Evolutionary conservation across 2,113 vertebrate genomes (phyloP), one percentile per base, ranked within the genome.

Genomic region (Dromas ardeola): DNA sequence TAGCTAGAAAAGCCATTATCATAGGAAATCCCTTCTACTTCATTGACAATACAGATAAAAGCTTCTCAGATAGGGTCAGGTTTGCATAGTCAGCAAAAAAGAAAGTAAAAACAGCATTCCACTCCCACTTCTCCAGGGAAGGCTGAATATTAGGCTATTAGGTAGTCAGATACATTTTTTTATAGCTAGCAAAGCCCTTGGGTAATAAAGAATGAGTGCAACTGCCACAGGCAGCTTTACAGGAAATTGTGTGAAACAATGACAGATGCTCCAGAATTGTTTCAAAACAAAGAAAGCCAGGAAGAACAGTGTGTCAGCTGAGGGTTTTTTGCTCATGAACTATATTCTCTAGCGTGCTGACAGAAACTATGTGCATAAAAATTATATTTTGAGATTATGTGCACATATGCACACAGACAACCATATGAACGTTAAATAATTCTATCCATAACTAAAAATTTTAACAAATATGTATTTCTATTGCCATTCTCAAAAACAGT

Each of bases 131-230:
- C 96, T 97, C 97, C 92, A 88, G 95, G 97, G 93, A 97, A 96
- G 72, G 81, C 83, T 93, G 95, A 85, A 71, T 71, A 97, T 95
- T 95, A 97, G 96, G 96, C 97, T 96, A 90, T 96, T 96, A 97
- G 97, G 97, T 91, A 98, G 97, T 96, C 96, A 97, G 96, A 97
- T 86, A 97, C 76, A 94, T 96, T 97, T 97, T 98, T 98, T 98
- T 97, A 97, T 94, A 96, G 95, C 88, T 92, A 94, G 95, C 95
- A 95, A 98, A 98, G 86, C 97, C 96, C 97, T 15, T 94, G 95
- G 95, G 97, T 97, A 98, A 98, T 97, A 91, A 98, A 93, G 94
- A 97, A 98, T 94, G 91, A 97, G 91, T 49, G 77, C 92, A 96
- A 98, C 93, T 96, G 97, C 97, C 96, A 96, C 85, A 91, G 97